Conservation (phyloP, 2,797 vertebrate genomes). For the Ctenochaetus hawaiiensis region DNA sequence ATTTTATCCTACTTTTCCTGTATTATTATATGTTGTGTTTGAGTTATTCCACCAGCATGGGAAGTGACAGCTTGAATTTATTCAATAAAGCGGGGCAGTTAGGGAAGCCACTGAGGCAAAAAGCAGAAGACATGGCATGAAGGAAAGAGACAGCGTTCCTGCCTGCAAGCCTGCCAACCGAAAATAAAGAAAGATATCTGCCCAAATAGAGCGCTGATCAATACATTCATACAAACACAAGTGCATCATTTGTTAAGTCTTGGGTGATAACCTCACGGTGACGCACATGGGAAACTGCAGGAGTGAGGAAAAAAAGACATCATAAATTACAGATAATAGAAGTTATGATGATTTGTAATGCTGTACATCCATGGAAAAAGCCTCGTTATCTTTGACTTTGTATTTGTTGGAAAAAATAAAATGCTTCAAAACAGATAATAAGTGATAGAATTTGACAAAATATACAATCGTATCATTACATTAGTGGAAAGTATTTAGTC, state of each 20-base stretch:
- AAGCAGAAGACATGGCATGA: conserved; percentile 82
- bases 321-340: conserved; percentile 73
- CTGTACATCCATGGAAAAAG: conserved; percentile 31
- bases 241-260: conserved; percentile 83
- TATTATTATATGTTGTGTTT: conserved; percentile 99
- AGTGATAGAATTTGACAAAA: conserved; percentile 17
- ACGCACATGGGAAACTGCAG: conserved; percentile 69
- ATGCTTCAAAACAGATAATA: conserved; percentile 3
- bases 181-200: conserved; percentile 89
- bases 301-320: conserved; percentile 50
- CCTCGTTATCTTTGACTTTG: conserved; percentile 30
- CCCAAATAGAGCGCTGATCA: conserved; percentile 91
- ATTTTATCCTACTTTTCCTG: conserved; percentile 99
- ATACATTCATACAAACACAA: conserved; percentile 95
- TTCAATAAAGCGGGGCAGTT: conserved; percentile 98
- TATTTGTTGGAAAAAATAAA: conserved; percentile 24
- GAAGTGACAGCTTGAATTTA: conserved; percentile 99
- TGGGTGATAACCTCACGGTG: conserved; percentile 57
- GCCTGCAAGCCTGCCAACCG: conserved; percentile 84
- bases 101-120: conserved; percentile 97
- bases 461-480: not conserved
- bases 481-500: not conserved
- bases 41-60: conserved; percentile 98
- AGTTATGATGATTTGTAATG: conserved; percentile 61
- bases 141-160: conserved; percentile 84